Conservation (phyloP, 2,888 invertebrate species). For the Nomada lathburiana region DNA sequence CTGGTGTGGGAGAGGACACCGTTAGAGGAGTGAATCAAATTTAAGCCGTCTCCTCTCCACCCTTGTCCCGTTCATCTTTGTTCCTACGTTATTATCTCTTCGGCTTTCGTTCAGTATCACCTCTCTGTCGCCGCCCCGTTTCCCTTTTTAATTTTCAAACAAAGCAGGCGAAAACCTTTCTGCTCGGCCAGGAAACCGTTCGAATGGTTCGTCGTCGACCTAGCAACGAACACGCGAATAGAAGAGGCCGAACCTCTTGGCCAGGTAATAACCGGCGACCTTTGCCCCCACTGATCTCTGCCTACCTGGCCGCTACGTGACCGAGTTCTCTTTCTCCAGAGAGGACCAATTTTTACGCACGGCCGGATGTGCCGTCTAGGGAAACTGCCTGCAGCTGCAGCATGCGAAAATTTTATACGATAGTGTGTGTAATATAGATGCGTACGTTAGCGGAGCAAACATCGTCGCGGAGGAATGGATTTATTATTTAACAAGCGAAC, state of each 20-base stretch:
- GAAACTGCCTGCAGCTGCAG: constrained; percentile 34
- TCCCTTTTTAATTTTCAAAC: constrained; percentile 57
- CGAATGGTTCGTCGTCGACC: constrained; percentile 22
- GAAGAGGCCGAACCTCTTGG: constrained; percentile 39
- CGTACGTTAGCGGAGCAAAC: too few relatives aligned
- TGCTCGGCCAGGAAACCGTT: constrained; percentile 2
- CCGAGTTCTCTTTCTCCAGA: constrained; percentile 46
- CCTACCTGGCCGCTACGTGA: constrained; percentile 57
- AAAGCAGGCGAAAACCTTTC: constrained; percentile 40
- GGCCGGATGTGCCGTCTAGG: constrained; percentile 7
- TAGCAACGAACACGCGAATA: constrained; percentile 41
- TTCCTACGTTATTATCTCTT: constrained; percentile 19
- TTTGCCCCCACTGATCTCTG: constrained; percentile 38
- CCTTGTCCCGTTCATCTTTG: constrained; percentile 8
- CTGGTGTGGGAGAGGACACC: constrained; percentile 12
- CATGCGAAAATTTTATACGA: constrained; percentile 28
- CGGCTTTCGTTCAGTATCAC: constrained; percentile 24
- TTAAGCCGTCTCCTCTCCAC: constrained; percentile 60
- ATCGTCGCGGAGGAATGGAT: too few relatives aligned
- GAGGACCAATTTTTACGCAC: constrained; percentile 52
- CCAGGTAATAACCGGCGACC: constrained; percentile 63
- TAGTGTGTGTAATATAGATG: not conserved
- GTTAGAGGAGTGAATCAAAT: constrained; percentile 70
- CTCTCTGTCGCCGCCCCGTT: not conserved
- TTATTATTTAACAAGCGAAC: too few relatives aligned